Conservation (phyloP, 2,797 vertebrate species). For the Peromyscus attwateri region DNA sequence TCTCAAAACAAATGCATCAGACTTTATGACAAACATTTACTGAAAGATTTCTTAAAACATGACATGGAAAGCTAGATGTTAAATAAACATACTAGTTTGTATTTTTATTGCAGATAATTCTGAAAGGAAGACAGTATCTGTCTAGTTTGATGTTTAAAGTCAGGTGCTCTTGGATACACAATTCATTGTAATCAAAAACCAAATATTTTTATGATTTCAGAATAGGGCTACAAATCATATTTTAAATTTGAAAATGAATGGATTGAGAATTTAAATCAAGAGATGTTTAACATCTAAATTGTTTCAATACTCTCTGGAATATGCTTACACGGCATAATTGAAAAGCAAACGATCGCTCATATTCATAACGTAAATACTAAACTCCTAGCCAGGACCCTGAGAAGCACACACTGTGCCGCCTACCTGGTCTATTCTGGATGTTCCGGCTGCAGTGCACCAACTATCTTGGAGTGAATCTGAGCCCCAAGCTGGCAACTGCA, state of each 20-base stretch:
- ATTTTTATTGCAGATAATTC: conserved; percentile 49
- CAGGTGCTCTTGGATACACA: conserved; percentile 74
- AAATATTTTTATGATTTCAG: conserved; percentile 46
- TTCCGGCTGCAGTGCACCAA: conserved; percentile 73
- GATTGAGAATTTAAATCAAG: not conserved
- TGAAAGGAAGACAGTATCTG: conserved; percentile 50
- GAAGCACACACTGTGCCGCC: conserved; percentile 78
- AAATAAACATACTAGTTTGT: conserved; percentile 26
- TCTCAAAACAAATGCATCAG: conserved; percentile 26
- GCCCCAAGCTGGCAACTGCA: conserved; percentile 84
- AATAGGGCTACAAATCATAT: conserved; percentile 47
- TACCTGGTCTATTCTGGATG: conserved; percentile 81
- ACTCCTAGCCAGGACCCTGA: conserved; percentile 77
- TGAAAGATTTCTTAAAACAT: conserved; percentile 30
- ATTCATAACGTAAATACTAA: conserved; percentile 65
- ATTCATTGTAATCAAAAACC: conserved; percentile 61
- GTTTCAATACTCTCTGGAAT: conserved; percentile 43
- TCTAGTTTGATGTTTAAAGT: conserved; percentile 81
- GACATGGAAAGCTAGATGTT: conserved; percentile 28
- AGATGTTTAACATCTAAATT: conserved; percentile 62
- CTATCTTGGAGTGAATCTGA: conserved; percentile 86
- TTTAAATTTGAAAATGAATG: conserved; percentile 69
- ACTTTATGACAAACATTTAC: conserved; percentile 27
- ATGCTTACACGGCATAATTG: conserved; percentile 41
- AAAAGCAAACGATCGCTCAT: conserved; percentile 42